phyloP scores from a whole-genome alignment of 2,888 invertebrate species.

The Drosophila borborema region DNA sequence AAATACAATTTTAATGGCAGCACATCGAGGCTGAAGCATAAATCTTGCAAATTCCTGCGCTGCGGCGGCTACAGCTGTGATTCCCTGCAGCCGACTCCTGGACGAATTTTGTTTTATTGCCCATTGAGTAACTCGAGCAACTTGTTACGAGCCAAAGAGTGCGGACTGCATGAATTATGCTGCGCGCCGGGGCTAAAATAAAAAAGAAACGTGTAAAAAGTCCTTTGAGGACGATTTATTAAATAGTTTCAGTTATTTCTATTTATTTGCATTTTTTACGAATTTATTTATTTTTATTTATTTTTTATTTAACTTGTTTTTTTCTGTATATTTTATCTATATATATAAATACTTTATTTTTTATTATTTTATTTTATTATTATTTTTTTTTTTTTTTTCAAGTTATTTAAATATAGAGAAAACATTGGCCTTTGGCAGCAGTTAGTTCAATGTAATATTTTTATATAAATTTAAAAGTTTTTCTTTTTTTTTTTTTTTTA shows the following conservation, averaged over 20 bases:
- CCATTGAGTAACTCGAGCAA: slow-evolving; percentile 27
- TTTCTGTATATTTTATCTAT: too few species aligned
- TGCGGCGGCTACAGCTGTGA: slow-evolving; percentile 38
- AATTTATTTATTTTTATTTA: too few species aligned
- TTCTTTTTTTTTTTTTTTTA: too few species aligned
- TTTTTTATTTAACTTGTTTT: too few species aligned
- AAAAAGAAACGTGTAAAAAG: not conserved
- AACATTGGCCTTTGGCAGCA: too few species aligned
- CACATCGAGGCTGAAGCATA: slow-evolving; percentile 40
- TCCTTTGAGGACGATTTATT: slow-evolving; percentile 2
- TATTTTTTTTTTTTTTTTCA: too few species aligned
- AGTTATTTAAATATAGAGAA: too few species aligned
- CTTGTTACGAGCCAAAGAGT: slow-evolving; percentile 18
- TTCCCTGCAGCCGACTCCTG: slow-evolving; percentile 40
- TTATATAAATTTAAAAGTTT: too few species aligned
- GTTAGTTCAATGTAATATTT: too few species aligned
- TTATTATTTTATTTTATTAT: too few species aligned
- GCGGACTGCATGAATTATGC: slow-evolving; percentile 18
- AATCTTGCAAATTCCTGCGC: slow-evolving; percentile 51
- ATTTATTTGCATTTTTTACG: too few species aligned
- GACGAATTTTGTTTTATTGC: slow-evolving; percentile 51
- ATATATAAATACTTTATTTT: too few species aligned
- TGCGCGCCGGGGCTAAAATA: not conserved
- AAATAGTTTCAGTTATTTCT: not conserved
- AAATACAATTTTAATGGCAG: slow-evolving; percentile 60